phyloP scores from a whole-genome alignment of 2,113 vertebrate species.

The Panthera tigris region DNA sequence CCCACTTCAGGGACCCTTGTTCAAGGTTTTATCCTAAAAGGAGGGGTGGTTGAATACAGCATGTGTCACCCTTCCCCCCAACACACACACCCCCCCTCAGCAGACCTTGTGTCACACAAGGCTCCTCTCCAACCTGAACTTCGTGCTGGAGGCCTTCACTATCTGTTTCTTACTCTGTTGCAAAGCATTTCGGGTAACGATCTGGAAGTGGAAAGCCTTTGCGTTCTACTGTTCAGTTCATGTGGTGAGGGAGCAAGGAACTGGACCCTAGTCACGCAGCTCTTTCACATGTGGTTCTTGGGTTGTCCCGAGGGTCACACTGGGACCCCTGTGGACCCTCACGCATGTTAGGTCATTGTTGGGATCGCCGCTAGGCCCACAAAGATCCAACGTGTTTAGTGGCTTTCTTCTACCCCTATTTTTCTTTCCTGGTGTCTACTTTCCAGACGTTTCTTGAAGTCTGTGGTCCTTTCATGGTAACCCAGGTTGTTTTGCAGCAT shows the following conservation, averaged over 20 bases:
- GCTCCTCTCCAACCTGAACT: background rate
- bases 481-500: background rate
- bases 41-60: background rate
- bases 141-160: background rate
- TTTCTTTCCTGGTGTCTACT: background rate
- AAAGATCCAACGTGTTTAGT: background rate
- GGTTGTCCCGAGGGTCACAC: background rate
- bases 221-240: background rate
- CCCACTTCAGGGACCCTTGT: background rate
- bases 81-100: background rate
- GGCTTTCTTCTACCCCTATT: background rate
- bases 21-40: background rate
- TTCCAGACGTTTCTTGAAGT: constrained; percentile 25
- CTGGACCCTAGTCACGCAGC: too few species aligned
- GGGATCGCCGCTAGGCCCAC: background rate
- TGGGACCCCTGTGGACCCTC: background rate
- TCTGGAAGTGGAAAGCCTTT: background rate
- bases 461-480: background rate
- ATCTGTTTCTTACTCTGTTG: background rate
- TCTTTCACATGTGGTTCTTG: background rate
- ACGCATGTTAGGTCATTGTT: background rate
- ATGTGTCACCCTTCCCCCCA: background rate
- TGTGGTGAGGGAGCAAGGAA: background rate
- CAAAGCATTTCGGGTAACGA: background rate
- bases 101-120: background rate